Conservation (phyloP, 92 coral and sea anemone genomes). For the Heteractis magnifica region DNA sequence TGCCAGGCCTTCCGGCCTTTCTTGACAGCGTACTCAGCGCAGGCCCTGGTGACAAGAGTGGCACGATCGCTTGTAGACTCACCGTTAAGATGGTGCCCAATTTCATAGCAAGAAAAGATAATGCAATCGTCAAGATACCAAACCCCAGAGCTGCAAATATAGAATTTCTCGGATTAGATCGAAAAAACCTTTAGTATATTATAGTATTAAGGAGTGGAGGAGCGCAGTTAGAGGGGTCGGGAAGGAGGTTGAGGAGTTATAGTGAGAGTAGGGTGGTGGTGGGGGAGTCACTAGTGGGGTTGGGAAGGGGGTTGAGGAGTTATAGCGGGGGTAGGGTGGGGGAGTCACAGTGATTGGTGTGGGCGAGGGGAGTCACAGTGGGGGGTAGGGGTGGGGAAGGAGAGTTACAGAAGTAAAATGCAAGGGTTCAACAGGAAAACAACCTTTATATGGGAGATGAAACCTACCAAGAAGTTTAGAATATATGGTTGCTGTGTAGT, state of each 20-base stretch:
- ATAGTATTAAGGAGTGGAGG: no score
- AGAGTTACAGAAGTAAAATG: no score
- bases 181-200: background rate
- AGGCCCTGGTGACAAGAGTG: background rate
- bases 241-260: no score
- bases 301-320: no score
- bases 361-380: no score
- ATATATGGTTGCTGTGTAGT: slow-evolving; percentile 62
- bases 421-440: background rate
- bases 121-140: slow-evolving; percentile 77
- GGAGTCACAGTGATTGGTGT: no score
- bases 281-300: no score
- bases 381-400: no score
- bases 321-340: no score
- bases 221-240: no score
- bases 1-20: background rate
- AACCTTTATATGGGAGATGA: background rate
- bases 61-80: background rate
- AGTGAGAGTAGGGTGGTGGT: no score
- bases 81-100: slow-evolving; percentile 92
- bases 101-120: slow-evolving; percentile 92
- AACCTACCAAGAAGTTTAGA: slow-evolving; percentile 78
- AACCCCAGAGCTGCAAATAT: slow-evolving; percentile 67
- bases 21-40: background rate
- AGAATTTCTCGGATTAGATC: background rate